These are phyloP conservation scores for Cercocebus atys DNA, from an alignment of 2,113 vertebrate species.

Conservation along the genomic window DNA sequence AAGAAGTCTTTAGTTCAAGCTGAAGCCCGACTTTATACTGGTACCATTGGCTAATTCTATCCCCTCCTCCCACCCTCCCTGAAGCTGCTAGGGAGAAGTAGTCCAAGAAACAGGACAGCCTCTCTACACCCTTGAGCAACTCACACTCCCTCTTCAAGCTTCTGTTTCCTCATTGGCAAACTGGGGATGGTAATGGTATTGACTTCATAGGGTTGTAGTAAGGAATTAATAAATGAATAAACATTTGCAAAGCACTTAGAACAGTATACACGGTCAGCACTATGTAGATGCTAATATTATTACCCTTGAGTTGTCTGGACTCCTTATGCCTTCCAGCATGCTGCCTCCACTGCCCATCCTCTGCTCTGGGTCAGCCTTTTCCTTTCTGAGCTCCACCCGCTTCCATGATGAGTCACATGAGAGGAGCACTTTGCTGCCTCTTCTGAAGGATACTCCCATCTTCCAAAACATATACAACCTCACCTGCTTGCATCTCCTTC, in stretches of 20 bases:
- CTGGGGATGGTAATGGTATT: background rate
- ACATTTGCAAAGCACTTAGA: background rate
- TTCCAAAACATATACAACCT: background rate
- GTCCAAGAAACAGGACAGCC: background rate
- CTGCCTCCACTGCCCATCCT: background rate
- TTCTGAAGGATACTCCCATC: background rate
- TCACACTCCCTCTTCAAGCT: background rate
- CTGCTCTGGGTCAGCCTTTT: background rate
- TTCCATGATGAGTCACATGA: background rate
- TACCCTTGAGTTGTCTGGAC: background rate
- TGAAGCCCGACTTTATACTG: background rate
- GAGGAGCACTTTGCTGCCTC: background rate
- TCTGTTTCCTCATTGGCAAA: background rate
- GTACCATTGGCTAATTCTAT: background rate
- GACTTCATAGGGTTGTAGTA: background rate
- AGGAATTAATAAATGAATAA: background rate
- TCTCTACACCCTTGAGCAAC: background rate
- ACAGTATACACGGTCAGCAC: background rate
- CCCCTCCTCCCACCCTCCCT: accelerated
- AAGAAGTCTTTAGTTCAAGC: background rate
- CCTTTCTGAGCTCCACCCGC: background rate
- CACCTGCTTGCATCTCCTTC: background rate
- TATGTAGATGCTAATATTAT: too few relatives aligned
- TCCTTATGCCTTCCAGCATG: background rate
- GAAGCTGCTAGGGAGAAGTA: background rate